These are phyloP conservation scores for Lithobates pipiens DNA, from an alignment of 2,797 vertebrate genomes.

Conservation along the genomic window DNA sequence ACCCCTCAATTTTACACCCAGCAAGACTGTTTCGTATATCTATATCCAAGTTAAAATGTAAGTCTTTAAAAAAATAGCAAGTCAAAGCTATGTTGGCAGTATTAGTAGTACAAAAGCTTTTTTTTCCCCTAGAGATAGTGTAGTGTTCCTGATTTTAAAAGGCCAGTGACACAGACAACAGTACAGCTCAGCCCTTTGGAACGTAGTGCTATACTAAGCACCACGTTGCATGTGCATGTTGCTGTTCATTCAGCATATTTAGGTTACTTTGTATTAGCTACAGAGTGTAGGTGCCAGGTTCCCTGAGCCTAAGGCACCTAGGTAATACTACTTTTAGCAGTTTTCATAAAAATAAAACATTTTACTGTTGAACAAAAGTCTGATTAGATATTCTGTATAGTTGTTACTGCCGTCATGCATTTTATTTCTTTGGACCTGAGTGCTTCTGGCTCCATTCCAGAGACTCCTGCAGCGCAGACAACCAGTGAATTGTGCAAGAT, in stretches of 20 bases:
- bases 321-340: neutral
- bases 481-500: constrained; percentile 7
- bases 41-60: no score
- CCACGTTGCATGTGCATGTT: neutral
- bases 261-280: neutral
- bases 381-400: neutral
- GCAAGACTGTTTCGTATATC: no score
- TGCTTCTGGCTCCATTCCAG: neutral
- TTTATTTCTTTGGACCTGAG: neutral
- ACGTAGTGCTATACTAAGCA: neutral
- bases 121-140: neutral
- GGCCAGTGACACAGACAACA: neutral
- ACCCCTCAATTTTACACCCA: no score
- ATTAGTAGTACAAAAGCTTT: neutral
- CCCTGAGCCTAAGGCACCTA: neutral
- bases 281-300: neutral
- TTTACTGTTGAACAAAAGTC: neutral
- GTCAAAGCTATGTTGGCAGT: neutral
- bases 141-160: neutral
- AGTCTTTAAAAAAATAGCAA: neutral
- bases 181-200: neutral
- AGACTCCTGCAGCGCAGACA: neutral
- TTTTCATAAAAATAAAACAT: neutral
- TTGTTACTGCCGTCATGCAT: neutral
- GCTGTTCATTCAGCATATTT: neutral